These are phyloP conservation scores for Oeneis ivallda DNA, from an alignment of 2,888 invertebrate genomes.

Conservation along the genomic window DNA sequence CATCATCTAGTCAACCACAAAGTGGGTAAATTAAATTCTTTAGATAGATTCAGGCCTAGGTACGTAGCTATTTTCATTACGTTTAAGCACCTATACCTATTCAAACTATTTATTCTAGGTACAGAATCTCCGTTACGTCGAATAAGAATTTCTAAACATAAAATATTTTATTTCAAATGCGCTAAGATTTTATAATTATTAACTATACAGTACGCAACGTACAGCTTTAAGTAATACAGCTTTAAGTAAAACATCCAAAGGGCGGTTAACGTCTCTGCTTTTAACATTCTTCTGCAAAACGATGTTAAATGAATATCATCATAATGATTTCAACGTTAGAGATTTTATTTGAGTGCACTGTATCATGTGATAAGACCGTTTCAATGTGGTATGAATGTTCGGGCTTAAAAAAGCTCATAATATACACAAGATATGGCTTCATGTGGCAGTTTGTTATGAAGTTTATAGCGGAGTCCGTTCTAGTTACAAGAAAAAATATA, in stretches of 20 bases:
- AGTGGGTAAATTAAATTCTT: too few species aligned
- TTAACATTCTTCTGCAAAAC: conserved; percentile 43
- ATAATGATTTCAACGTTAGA: conserved; percentile 38
- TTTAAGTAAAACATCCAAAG: conserved; percentile 72
- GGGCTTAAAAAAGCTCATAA: conserved; percentile 79
- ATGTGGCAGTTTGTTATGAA: conserved; percentile 80
- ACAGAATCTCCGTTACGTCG: conserved; percentile 25
- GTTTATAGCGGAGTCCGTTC: conserved; percentile 76
- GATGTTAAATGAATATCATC: conserved; percentile 43
- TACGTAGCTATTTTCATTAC: too few species aligned
- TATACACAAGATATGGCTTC: conserved; percentile 77
- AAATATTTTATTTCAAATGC: conserved; percentile 51
- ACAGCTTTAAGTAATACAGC: conserved; percentile 66
- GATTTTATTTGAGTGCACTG: conserved; percentile 41
- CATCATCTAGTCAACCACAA: too few species aligned
- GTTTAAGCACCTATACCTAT: too few species aligned
- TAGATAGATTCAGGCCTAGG: too few species aligned
- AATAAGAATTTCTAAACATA: conserved; percentile 50
- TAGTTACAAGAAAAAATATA: conserved; percentile 68
- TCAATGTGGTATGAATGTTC: conserved; percentile 45
- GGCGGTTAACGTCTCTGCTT: conserved; percentile 55
- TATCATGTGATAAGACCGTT: conserved; percentile 45
- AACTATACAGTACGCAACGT: conserved; percentile 63
- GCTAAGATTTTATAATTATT: conserved; percentile 65
- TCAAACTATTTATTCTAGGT: conserved; percentile 37